Percentiles rank a stretch among this genome's conserved stretches.
These are phyloP conservation scores for Limanda limanda DNA, from an alignment of 2,113 vertebrate species.

Conservation along the genomic window DNA sequence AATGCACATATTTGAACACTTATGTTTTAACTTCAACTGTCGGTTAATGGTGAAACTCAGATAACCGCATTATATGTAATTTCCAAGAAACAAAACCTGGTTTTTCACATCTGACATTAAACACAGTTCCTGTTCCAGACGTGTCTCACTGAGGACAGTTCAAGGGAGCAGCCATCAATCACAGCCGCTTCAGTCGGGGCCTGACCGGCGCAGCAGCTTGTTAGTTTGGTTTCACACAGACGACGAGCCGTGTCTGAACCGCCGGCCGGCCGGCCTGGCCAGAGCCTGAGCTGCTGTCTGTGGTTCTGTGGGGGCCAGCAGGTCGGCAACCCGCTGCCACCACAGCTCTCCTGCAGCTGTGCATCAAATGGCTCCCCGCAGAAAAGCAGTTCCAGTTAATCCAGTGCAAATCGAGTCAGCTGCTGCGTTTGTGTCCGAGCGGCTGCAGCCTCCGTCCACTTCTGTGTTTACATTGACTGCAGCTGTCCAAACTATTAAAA, in stretches of 20 bases:
- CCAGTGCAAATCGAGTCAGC: no score
- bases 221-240: background rate
- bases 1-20: no score
- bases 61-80: no score
- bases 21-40: no score
- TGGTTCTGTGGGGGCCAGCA: background rate
- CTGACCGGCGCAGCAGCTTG: background rate
- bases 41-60: no score
- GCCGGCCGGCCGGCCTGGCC: background rate
- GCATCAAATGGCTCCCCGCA: background rate
- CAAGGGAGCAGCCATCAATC: background rate
- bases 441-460: background rate
- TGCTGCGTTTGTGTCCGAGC: background rate
- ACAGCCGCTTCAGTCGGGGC: background rate
- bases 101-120: background rate
- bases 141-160: background rate
- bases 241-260: background rate
- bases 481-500: no score
- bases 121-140: background rate
- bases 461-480: background rate
- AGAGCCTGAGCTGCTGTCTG: background rate
- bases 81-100: no score
- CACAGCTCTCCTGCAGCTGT: background rate
- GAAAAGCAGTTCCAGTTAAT: background rate
- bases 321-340: background rate